phyloP scores from a whole-genome alignment of 2,797 vertebrate species.

The Avahi laniger region DNA sequence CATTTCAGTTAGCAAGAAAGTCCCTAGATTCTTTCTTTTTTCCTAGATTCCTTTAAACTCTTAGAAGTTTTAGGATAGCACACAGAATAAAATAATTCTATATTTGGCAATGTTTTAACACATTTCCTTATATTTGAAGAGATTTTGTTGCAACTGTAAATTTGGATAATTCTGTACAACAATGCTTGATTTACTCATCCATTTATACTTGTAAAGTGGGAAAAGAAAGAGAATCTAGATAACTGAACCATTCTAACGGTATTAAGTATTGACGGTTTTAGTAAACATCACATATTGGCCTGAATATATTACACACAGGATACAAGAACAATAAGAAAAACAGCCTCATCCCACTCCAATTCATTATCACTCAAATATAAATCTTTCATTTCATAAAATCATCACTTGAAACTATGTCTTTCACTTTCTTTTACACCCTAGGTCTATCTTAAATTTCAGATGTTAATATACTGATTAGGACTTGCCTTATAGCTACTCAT shows the following conservation, averaged over 20 bases:
- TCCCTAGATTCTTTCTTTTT: neutral
- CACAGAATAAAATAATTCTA: constrained; percentile 27
- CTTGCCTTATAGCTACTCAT: neutral
- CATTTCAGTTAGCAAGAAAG: constrained; percentile 6
- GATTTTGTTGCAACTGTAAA: constrained; percentile 5
- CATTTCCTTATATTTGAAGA: constrained; percentile 17
- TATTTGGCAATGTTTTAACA: constrained; percentile 29
- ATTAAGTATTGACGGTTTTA: neutral
- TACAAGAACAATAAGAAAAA: constrained; percentile 6
- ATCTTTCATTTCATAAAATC: constrained; percentile 49
- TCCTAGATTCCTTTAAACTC: constrained; percentile 19
- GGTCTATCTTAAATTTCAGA: neutral
- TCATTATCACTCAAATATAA: neutral
- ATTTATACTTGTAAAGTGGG: constrained; percentile 19
- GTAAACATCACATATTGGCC: neutral
- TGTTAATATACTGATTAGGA: constrained; percentile 2
- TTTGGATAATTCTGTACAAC: neutral
- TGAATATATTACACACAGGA: neutral
- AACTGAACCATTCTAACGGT: neutral
- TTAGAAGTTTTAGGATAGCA: constrained; percentile 30
- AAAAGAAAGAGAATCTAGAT: constrained; percentile 37
- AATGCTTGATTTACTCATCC: constrained; percentile 22
- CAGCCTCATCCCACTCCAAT: neutral
- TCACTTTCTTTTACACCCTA: neutral
- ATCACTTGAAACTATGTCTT: neutral